Evolutionary conservation across 2,797 vertebrate species (phyloP), one percentile per base, ranked within the genome.

Genomic region (Xerus rutilus): DNA sequence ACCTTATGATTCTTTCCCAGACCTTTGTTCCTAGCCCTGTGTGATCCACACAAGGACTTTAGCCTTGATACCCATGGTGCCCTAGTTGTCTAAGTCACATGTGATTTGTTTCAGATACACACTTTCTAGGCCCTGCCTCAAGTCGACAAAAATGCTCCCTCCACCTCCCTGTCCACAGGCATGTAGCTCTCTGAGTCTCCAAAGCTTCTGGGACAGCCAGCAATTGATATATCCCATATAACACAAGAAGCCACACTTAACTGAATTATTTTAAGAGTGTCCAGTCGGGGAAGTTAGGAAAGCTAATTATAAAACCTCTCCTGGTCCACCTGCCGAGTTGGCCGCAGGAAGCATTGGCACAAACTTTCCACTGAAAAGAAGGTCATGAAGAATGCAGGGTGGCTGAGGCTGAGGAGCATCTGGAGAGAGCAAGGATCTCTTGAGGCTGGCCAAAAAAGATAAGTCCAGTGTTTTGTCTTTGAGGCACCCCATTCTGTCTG

Each of bases 191-290:
- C 69, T 12, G 10, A 18, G 23, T 91, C 35, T 92, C 89, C 76
- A 65, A 72, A 70, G 23, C 28, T 76, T 78, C 70, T 30, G 17
- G 84, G 7, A 67, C 0, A 57, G 91, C 49, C 69, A 84, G 74
- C 5, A 54, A 64, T 23, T 64, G 65, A 82, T 72, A 73, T 45
- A 67, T 6, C 30, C 57, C 49, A 62, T 32, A n/a, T 5, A 93
- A 78, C n/a, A 54, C 39, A 81, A 91, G 70, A 78, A 64, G 47
- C 79, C 86, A 89, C 62, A 49, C 62, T 92, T 84, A 93, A 76
- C 52, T 43, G 18, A 95, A 94, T 52, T 84, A 91, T 95, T 96
- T 91, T 81, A 79, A 88, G 94, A 95, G 72, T 39, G 23, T 65
- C 76, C 76, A 65, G 57, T 76, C 86, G 89, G 79, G 87, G 17